These are phyloP conservation scores for Boloria euphrosyne DNA, from an alignment of 2,888 invertebrate species.

Conservation along the genomic window DNA sequence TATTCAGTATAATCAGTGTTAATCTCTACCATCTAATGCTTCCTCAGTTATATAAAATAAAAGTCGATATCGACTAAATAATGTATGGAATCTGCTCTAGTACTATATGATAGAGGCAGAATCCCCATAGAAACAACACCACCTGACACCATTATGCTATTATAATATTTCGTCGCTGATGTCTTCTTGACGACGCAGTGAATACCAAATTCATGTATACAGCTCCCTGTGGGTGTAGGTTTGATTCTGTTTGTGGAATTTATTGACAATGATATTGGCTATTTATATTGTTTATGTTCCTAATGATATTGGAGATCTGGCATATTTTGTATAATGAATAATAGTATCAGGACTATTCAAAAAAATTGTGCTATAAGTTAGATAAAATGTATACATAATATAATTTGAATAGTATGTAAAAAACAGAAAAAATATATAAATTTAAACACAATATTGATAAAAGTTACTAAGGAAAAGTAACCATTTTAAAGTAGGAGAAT, in stretches of 20 bases:
- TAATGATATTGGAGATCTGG: slow-evolving; percentile 46
- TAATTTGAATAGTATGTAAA: too few relatives aligned
- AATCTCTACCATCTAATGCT: too few relatives aligned
- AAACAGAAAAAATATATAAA: too few relatives aligned
- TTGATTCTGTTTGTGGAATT: slow-evolving; percentile 56
- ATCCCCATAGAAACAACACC: slow-evolving; percentile 61
- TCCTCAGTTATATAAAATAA: too few relatives aligned
- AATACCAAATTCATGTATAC: slow-evolving; percentile 72
- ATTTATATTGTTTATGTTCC: slow-evolving; percentile 55
- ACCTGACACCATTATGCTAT: slow-evolving; percentile 81
- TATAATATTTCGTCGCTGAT: slow-evolving; percentile 81
- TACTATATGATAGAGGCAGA: slow-evolving; percentile 43
- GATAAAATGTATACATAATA: too few relatives aligned
- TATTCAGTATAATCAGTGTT: too few relatives aligned
- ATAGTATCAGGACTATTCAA: too few relatives aligned
- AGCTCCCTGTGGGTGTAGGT: slow-evolving; percentile 48
- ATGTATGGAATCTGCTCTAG: not conserved
- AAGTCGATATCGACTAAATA: slow-evolving; percentile 10
- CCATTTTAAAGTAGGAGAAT: too few relatives aligned
- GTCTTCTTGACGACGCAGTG: slow-evolving; percentile 80
- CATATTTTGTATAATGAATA: not conserved
- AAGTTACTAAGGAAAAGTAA: too few relatives aligned
- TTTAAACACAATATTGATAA: too few relatives aligned
- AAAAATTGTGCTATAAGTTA: too few relatives aligned
- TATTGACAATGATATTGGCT: slow-evolving; percentile 67